Conservation (phyloP, 2,797 vertebrate species). For the Acridotheres tristis region DNA sequence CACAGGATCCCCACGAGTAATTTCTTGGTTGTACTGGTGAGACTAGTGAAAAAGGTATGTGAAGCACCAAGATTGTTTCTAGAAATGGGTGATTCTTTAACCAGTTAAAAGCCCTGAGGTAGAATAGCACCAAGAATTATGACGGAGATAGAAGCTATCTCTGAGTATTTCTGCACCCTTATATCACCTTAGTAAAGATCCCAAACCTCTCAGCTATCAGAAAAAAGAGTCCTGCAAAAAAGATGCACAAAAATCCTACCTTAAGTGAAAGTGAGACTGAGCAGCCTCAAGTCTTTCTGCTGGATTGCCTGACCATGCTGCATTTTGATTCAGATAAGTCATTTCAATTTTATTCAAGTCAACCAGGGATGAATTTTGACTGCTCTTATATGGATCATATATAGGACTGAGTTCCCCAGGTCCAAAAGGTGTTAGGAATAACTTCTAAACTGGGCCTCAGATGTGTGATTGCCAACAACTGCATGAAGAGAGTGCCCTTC, state of each 20-base stretch:
- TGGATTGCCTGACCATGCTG: neutral
- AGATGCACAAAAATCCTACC: neutral
- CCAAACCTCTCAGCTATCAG: neutral
- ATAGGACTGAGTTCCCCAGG: neutral
- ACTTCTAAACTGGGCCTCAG: neutral
- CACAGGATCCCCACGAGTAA: neutral
- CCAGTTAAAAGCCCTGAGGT: neutral
- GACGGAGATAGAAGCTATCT: neutral
- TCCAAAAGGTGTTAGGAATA: neutral
- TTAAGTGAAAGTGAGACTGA: neutral
- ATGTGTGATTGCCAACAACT: neutral
- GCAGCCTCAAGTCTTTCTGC: neutral
- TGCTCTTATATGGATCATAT: neutral
- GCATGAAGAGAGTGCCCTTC: neutral
- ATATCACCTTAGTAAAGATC: neutral
- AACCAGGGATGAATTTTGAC: neutral
- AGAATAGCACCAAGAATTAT: neutral
- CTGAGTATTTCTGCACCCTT: neutral
- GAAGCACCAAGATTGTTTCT: neutral
- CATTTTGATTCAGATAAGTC: neutral
- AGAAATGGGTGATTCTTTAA: neutral
- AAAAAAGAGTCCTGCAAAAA: neutral
- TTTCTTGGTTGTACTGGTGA: neutral
- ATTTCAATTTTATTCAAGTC: neutral
- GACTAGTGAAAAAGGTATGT: neutral